Conservation (phyloP, 2,888 invertebrate species). For the Mythimna pallens region DNA sequence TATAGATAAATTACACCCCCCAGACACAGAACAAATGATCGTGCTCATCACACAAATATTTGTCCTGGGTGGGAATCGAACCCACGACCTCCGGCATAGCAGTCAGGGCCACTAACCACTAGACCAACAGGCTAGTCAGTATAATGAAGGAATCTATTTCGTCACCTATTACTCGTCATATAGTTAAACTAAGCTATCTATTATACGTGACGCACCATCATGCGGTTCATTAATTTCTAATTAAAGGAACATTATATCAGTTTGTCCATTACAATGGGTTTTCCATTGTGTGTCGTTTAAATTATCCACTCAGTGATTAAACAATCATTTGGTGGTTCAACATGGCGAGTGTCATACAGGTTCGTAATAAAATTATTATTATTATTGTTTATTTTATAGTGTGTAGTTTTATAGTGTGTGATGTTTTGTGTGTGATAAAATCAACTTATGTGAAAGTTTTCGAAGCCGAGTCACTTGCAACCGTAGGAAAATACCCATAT, state of each 20-base stretch:
- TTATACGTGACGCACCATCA: slow-evolving; percentile 6
- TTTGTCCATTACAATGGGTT: slow-evolving; percentile 30
- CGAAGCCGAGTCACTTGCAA: no score
- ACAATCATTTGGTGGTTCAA: slow-evolving; percentile 42
- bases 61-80: no score
- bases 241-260: slow-evolving; percentile 38
- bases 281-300: slow-evolving; percentile 46
- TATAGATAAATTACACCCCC: no score
- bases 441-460: no score
- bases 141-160: not conserved
- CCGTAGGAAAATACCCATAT: no score
- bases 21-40: no score
- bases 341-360: slow-evolving; percentile 56
- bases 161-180: not conserved
- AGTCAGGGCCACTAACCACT: no score
- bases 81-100: no score
- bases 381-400: slow-evolving; percentile 2
- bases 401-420: no score
- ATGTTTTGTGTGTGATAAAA: no score
- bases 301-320: slow-evolving; percentile 33
- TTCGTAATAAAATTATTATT: slow-evolving; percentile 5
- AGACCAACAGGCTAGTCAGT: no score
- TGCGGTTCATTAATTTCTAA: slow-evolving; percentile 48
- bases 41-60: no score
- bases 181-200: not conserved